Evolutionary conservation across 1,140 invertebrate genomes (phyloP).

Genomic region (Orius insidiosus): DNA sequence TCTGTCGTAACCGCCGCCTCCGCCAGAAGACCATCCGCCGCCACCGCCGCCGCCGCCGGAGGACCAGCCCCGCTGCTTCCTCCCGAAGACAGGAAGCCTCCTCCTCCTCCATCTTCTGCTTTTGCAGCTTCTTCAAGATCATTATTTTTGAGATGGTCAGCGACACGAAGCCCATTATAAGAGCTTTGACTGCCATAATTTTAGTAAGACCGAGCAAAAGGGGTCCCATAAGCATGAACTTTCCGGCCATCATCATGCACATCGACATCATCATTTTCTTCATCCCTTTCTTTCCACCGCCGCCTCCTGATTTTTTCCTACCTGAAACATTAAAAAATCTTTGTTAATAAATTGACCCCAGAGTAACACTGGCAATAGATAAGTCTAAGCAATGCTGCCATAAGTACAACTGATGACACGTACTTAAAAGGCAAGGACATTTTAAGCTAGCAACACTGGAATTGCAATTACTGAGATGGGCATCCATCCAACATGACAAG

Average conservation of each 20-base stretch:
- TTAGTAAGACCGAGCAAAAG: slow-evolving; percentile 20
- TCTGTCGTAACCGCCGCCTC: slow-evolving; percentile 6
- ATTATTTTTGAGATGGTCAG: slow-evolving; percentile 21
- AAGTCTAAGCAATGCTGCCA: too few species aligned
- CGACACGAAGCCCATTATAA: slow-evolving; percentile 19
- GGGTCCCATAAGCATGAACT: slow-evolving; percentile 19
- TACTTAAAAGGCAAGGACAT: too few species aligned
- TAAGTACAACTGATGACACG: too few species aligned
- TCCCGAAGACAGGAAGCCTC: slow-evolving; percentile 7
- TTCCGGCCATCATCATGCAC: slow-evolving; percentile 20
- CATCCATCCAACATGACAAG: too few species aligned
- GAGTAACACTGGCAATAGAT: too few species aligned
- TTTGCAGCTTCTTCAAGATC: slow-evolving; percentile 20
- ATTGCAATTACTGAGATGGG: too few species aligned
- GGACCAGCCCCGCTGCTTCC: slow-evolving; percentile 8
- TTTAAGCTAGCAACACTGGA: too few species aligned
- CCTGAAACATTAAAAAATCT: slow-evolving; percentile 16
- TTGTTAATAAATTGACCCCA: not conserved
- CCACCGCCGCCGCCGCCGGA: not conserved
- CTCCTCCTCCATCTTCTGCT: slow-evolving; percentile 5
- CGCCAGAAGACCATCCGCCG: not conserved
- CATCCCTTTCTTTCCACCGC: slow-evolving; percentile 19
- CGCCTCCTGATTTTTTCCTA: slow-evolving; percentile 16
- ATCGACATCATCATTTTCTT: slow-evolving; percentile 23
- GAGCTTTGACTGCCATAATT: slow-evolving; percentile 21